Conservation (phyloP, 2,888 invertebrate species). For the Rapana venosa region DNA sequence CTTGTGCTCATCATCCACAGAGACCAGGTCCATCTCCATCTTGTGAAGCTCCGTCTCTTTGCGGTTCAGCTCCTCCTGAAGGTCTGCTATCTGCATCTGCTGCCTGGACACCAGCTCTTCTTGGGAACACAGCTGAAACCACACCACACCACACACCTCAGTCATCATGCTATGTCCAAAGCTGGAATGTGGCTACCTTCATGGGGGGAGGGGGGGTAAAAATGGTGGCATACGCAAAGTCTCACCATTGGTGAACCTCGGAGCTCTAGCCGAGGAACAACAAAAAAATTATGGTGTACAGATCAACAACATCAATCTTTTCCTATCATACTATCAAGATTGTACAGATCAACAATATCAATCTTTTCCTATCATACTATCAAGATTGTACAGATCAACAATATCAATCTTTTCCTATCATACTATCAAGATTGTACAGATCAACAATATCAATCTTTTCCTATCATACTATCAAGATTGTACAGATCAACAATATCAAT, state of each 20-base stretch:
- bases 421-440: no score
- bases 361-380: no score
- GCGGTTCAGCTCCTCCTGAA: conserved; percentile 61
- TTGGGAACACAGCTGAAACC: conserved; percentile 62
- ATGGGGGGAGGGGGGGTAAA: no score
- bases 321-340: no score
- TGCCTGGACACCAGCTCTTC: conserved; percentile 69
- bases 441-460: not conserved
- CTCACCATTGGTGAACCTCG: no score
- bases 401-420: not conserved
- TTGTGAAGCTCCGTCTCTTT: conserved; percentile 67
- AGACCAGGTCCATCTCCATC: conserved; percentile 66
- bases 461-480: no score
- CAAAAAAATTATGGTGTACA: no score
- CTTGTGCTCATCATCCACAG: conserved; percentile 65
- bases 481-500: not conserved
- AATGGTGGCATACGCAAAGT: no score
- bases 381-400: not conserved
- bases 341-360: not conserved
- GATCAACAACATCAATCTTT: not conserved
- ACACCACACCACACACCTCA: not conserved
- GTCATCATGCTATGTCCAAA: no score
- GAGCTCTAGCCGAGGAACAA: no score
- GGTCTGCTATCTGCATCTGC: conserved; percentile 62
- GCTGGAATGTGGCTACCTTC: no score